phyloP scores from a whole-genome alignment of 2,113 vertebrate species.

The Macrotis lagotis region DNA sequence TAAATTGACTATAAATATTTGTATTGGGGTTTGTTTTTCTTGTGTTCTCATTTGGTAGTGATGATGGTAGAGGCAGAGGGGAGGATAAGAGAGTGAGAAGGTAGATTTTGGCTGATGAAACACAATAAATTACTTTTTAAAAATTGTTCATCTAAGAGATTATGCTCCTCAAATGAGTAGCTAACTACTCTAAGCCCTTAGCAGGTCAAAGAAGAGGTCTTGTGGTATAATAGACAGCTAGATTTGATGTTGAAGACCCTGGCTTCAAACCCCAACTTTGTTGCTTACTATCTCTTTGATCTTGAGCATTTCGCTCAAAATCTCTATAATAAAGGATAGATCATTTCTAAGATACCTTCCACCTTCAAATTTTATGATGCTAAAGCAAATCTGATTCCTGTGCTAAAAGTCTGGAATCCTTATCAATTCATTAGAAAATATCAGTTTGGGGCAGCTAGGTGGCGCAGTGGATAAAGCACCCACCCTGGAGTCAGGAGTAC shows the following conservation, averaged over 20 bases:
- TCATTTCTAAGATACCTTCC: background rate
- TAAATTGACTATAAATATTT: background rate
- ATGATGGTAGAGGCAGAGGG: background rate
- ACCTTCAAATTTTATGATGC: background rate
- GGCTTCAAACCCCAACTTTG: constrained; percentile 2
- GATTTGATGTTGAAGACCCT: background rate
- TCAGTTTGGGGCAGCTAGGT: no score
- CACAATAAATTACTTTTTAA: background rate
- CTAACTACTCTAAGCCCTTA: background rate
- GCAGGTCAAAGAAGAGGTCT: background rate
- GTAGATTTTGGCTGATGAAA: background rate
- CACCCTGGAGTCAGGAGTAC: no score
- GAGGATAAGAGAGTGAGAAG: background rate
- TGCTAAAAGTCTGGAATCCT: background rate
- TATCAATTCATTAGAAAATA: background rate
- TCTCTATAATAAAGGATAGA: constrained; percentile 3
- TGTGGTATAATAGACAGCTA: background rate
- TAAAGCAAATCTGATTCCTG: background rate
- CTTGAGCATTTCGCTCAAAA: background rate
- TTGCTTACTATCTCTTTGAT: background rate
- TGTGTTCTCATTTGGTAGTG: background rate
- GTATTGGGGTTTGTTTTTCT: background rate
- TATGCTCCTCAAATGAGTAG: background rate
- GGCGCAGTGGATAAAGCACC: no score
- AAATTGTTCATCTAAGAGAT: background rate